A percentile compares a stretch with the other conserved stretches of the same genome.
These are phyloP conservation scores for Papilio gigon DNA, from an alignment of 2,888 invertebrate species.

Conservation along the genomic window DNA sequence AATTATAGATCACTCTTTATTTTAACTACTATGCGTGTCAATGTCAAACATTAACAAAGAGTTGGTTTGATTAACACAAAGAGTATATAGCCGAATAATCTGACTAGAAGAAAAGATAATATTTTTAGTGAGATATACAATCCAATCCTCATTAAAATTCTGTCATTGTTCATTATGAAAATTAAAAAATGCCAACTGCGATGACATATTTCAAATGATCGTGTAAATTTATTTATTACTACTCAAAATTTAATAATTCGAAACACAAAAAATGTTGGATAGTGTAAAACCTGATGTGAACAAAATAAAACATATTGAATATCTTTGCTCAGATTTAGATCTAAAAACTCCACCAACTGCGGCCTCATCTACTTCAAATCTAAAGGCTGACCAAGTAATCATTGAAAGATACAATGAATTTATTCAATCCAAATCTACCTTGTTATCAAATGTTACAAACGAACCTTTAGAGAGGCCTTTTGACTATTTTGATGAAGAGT, in stretches of 20 bases:
- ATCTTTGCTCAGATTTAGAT: conserved; percentile 54
- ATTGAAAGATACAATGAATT: conserved; percentile 68
- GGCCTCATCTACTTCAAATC: conserved; percentile 57
- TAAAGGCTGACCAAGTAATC: conserved; percentile 61
- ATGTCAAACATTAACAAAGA: conserved; percentile 6
- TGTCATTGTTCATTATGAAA: conserved; percentile 26
- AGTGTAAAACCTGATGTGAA: conserved; percentile 45
- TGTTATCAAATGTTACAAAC: conserved; percentile 57
- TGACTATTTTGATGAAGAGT: conserved; percentile 76
- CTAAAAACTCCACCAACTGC: conserved; percentile 49
- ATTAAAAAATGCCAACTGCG: conserved; percentile 47
- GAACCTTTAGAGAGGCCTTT: conserved; percentile 68
- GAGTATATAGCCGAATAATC: background rate
- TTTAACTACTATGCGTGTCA: background rate
- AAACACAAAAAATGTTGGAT: conserved; percentile 30
- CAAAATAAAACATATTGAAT: conserved; percentile 52
- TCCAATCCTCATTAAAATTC: background rate
- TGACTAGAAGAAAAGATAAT: no score
- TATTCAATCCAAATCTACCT: conserved; percentile 65
- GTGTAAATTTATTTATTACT: background rate
- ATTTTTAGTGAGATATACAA: background rate
- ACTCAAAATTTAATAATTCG: background rate
- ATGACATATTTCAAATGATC: conserved; percentile 21
- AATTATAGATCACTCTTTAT: no score
- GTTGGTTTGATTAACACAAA: no score